Conservation (phyloP, 2,888 invertebrate species). For the Ypsolopha scabrella region DNA sequence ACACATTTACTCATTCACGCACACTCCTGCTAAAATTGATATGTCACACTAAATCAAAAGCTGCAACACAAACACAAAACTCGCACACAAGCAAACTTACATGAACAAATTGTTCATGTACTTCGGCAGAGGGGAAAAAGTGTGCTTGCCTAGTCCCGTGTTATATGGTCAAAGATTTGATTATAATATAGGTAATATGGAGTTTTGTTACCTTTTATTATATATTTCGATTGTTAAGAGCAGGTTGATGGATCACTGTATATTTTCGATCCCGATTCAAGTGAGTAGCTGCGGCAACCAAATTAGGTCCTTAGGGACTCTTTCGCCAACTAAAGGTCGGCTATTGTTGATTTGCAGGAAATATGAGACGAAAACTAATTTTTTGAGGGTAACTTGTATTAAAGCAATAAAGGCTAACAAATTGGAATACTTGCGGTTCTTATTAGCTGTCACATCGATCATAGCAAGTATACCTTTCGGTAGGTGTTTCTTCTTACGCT, state of each 20-base stretch:
- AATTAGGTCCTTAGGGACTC: slow-evolving; percentile 62
- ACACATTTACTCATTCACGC: no score
- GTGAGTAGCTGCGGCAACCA: slow-evolving; percentile 32
- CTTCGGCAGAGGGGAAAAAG: no score
- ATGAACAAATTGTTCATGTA: no score
- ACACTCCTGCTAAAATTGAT: no score
- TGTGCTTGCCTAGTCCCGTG: no score
- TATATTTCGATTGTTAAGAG: no score
- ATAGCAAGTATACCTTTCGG: slow-evolving; percentile 51
- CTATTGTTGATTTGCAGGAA: slow-evolving; percentile 58
- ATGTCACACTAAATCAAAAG: no score
- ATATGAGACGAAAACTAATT: slow-evolving; percentile 49
- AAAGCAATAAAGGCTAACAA: slow-evolving; percentile 65
- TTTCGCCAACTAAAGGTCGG: slow-evolving; percentile 54
- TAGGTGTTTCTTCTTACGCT: slow-evolving; percentile 5
- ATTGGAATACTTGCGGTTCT: slow-evolving; percentile 64
- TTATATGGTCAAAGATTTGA: no score
- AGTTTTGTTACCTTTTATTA: no score
- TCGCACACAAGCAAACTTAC: no score
- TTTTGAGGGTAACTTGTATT: slow-evolving; percentile 44
- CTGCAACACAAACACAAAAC: no score
- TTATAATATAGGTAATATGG: no score
- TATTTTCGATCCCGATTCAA: slow-evolving; percentile 22
- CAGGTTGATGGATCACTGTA: slow-evolving; percentile 40
- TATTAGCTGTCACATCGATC: slow-evolving; percentile 68